Evolutionary conservation across 2,113 vertebrate genomes (phyloP).

Genomic region (Podocnemis expansa): DNA sequence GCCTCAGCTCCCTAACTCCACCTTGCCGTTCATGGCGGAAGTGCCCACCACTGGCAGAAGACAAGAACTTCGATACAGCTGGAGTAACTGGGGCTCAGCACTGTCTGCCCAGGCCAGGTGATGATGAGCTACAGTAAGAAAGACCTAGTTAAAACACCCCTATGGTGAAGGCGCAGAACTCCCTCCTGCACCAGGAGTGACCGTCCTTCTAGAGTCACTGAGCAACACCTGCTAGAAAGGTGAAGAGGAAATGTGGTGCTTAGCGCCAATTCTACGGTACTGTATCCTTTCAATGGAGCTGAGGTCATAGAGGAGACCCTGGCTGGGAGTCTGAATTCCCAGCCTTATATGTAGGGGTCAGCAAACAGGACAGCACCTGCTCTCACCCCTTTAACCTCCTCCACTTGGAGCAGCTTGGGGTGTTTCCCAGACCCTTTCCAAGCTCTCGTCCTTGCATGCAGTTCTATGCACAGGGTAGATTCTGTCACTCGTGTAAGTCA

Average conservation of each 20-base stretch:
- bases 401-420: not conserved
- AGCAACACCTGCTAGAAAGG: not conserved
- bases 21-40: not conserved
- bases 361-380: not conserved
- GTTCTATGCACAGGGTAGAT: fast-evolving
- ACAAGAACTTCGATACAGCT: not conserved
- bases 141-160: not conserved
- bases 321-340: not conserved
- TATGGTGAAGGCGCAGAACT: not conserved
- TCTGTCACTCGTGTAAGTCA: not conserved
- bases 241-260: too few species aligned
- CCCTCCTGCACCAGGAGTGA: not conserved
- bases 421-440: slow-evolving; percentile 62
- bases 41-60: not conserved
- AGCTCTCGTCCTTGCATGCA: not conserved
- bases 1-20: not conserved
- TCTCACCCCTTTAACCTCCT: not conserved
- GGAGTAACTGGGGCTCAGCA: not conserved
- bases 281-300: not conserved
- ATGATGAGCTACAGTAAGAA: not conserved
- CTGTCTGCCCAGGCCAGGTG: not conserved
- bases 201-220: not conserved
- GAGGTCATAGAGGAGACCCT: fast-evolving
- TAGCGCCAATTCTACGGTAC: not conserved
- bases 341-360: slow-evolving; percentile 38